These are phyloP conservation scores for Periophthalmus magnuspinnatus DNA, from an alignment of 2,797 vertebrate genomes.

Conservation along the genomic window DNA sequence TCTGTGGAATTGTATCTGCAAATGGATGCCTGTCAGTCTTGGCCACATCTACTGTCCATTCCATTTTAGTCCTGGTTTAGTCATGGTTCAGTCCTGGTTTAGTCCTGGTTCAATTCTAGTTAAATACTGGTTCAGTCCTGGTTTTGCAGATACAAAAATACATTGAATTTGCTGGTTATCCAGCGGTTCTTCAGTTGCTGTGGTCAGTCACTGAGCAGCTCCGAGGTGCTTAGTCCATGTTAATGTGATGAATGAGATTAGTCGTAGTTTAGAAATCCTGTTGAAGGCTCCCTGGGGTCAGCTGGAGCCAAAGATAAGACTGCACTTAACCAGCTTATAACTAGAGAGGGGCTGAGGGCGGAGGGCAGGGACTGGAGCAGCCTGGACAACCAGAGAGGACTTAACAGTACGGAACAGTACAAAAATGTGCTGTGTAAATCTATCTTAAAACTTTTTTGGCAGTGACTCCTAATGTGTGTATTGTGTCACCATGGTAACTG, in stretches of 20 bases:
- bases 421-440: too few species aligned
- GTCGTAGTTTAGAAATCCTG: not conserved
- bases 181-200: too few species aligned
- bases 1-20: not conserved
- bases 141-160: too few species aligned
- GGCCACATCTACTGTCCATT: not conserved
- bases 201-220: not conserved
- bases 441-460: too few species aligned
- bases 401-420: too few species aligned
- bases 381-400: not conserved
- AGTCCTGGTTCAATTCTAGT: not conserved
- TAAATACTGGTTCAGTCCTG: not conserved
- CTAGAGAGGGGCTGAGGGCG: not conserved
- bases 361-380: not conserved
- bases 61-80: not conserved
- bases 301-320: not conserved
- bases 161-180: too few species aligned
- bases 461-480: too few species aligned
- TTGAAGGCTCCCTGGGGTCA: not conserved
- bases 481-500: too few species aligned
- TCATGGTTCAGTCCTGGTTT: too few species aligned
- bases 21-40: not conserved
- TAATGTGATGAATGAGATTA: constrained; percentile 11
- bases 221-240: not conserved
- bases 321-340: constrained; percentile 2